phyloP scores from a whole-genome alignment of 23 tunicate genomes.

The Ascidia mentula region DNA sequence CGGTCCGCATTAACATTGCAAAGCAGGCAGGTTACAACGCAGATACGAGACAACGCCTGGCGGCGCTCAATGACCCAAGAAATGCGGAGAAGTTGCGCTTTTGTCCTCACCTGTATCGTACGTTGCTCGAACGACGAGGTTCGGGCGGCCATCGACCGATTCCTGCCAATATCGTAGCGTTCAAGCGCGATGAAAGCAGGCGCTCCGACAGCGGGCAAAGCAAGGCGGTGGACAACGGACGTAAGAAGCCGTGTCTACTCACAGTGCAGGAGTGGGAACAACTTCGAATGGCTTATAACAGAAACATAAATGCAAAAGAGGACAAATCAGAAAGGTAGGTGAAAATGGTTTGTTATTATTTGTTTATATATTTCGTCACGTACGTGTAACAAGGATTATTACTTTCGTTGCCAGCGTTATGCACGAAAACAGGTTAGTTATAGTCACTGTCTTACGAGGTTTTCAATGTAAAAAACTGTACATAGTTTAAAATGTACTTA shows the following conservation, averaged over 20 bases:
- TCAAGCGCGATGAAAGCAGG: not conserved
- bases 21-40: not conserved
- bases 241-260: not conserved
- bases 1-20: not conserved
- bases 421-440: no score
- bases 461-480: no score
- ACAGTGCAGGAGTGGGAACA: not conserved
- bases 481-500: no score
- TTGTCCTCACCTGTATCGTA: conserved; percentile 4
- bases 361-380: no score
- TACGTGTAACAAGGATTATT: no score
- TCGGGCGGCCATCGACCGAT: not conserved
- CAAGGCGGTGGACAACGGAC: not conserved
- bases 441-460: no score
- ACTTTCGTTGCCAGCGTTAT: no score
- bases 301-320: no score
- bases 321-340: no score
- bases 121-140: not conserved
- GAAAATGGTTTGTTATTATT: no score
- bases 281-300: not conserved
- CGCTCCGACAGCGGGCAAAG: not conserved
- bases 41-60: not conserved
- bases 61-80: not conserved
- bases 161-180: not conserved
- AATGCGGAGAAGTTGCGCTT: not conserved